Evolutionary conservation across 2,113 vertebrate species (phyloP).

Genomic region (Neogale vison): DNA sequence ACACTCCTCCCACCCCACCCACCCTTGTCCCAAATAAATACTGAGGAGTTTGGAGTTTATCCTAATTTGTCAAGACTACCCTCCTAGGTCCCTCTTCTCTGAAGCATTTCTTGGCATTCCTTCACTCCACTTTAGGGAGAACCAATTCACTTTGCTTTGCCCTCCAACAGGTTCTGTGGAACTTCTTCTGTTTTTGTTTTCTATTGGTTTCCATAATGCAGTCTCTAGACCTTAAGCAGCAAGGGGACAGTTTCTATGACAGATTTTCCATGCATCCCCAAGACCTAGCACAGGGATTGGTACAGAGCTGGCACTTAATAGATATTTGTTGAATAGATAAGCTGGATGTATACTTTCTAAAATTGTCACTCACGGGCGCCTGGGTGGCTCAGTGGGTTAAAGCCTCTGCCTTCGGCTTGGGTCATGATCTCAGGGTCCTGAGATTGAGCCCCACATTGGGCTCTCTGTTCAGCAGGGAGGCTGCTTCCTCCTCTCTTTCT

Average conservation of each 20-base stretch:
- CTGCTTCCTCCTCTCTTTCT: no score
- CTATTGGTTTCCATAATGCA: not conserved
- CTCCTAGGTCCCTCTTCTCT: not conserved
- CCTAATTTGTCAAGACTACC: not conserved
- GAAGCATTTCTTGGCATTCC: slow-evolving; percentile 6
- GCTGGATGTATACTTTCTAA: not conserved
- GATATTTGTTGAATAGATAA: not conserved
- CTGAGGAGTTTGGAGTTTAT: not conserved
- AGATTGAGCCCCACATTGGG: no score
- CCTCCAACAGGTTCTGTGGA: not conserved
- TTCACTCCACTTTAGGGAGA: not conserved
- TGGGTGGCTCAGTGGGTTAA: no score
- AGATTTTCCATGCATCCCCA: not conserved
- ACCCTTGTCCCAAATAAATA: not conserved
- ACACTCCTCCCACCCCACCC: not conserved
- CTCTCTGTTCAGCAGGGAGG: no score
- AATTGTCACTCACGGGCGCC: not conserved
- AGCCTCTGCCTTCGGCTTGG: no score
- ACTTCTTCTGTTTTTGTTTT: not conserved
- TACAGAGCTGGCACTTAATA: not conserved
- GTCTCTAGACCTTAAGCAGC: not conserved
- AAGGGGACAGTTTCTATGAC: not conserved
- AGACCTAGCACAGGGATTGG: not conserved
- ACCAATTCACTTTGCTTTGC: not conserved
- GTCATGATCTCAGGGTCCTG: no score